phyloP scores from a whole-genome alignment of 2,888 invertebrate genomes.

The Holacanthella duospinosa region DNA sequence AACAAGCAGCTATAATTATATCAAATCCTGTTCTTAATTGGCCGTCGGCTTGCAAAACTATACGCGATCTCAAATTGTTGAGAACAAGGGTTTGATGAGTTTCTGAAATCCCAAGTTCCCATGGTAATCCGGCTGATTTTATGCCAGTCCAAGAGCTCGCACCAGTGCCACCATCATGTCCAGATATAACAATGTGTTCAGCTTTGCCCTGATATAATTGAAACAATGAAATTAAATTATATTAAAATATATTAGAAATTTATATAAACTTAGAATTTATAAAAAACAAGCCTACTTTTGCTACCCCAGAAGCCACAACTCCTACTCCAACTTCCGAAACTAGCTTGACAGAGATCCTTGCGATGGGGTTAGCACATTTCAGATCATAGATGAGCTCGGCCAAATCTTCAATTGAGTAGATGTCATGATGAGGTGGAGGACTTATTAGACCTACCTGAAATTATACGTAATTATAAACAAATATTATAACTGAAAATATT shows the following conservation, averaged over 20 bases:
- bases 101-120: constrained; percentile 97
- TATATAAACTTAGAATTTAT: neutral
- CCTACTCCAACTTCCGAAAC: constrained; percentile 99
- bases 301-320: constrained; percentile 96
- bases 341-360: constrained; percentile 91
- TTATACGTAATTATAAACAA: constrained; percentile 48
- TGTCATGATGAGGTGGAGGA: constrained; percentile 98
- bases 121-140: constrained; percentile 92
- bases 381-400: constrained; percentile 96
- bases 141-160: constrained; percentile 99
- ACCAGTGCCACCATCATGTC: constrained; percentile 92
- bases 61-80: constrained; percentile 82
- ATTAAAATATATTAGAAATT: constrained; percentile 5
- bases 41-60: constrained; percentile 92
- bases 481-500: neutral
- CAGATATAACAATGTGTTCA: constrained; percentile 96
- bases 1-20: constrained; percentile 83
- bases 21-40: constrained; percentile 92
- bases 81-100: constrained; percentile 93
- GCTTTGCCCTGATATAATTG: constrained; percentile 92
- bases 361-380: constrained; percentile 91
- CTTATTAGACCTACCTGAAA: constrained; percentile 97
- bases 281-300: no score
- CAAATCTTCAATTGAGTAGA: constrained; percentile 97
- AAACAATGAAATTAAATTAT: constrained; percentile 9